A percentile compares a stretch with the other conserved stretches of the same genome.
phyloP scores from a whole-genome alignment of 2,888 invertebrate genomes.

The Leptinotarsa peninsularis region DNA sequence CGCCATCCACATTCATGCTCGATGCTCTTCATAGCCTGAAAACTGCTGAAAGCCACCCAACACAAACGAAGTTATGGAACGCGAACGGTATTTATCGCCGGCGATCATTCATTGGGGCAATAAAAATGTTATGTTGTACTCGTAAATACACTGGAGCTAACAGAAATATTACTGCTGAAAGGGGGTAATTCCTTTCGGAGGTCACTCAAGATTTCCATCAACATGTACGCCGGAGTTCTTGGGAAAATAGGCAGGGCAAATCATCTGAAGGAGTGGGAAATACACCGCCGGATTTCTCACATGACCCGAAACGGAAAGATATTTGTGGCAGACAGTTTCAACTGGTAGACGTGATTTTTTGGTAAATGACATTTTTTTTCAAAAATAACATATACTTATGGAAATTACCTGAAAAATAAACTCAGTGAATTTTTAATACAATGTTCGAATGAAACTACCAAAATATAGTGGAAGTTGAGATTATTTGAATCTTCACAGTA shows the following conservation, averaged over 20 bases:
- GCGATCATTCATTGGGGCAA: constrained; percentile 44
- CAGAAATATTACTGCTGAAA: constrained; percentile 20
- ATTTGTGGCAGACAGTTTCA: not conserved
- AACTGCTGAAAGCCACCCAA: constrained; percentile 46
- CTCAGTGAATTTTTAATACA: no score
- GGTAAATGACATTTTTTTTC: no score
- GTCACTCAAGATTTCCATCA: constrained; percentile 18
- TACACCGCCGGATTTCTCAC: not conserved
- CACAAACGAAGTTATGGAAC: constrained; percentile 46
- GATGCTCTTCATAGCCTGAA: constrained; percentile 37
- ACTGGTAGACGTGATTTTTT: no score
- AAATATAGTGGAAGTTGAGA: no score
- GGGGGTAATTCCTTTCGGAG: constrained; percentile 20
- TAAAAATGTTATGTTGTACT: constrained; percentile 36
- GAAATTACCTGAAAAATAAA: no score
- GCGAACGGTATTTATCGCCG: constrained; percentile 43
- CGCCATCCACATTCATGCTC: constrained; percentile 52
- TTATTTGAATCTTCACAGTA: no score
- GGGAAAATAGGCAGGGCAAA: constrained; percentile 4
- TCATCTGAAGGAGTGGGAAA: not conserved
- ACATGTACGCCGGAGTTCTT: not conserved
- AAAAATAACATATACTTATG: no score
- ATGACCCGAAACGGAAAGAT: not conserved
- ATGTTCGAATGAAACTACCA: no score
- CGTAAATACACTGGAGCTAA: constrained; percentile 26